Conservation (phyloP, 2,113 vertebrate species). For the Epinephelus fuscoguttatus region DNA sequence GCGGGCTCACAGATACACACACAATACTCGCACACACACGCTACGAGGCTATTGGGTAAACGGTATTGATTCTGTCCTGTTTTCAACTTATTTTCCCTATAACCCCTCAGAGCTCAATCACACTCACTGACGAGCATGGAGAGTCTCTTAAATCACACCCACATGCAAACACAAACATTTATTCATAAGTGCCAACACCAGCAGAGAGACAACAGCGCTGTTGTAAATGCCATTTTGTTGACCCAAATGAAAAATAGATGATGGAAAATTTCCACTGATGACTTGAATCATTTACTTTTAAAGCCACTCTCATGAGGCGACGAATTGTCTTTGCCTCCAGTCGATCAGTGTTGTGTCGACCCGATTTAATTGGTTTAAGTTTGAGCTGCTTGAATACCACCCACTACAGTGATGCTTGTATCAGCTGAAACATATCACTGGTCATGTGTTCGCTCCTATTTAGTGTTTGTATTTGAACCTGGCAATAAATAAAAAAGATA, state of each 20-base stretch:
- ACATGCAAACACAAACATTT: conserved; percentile 61
- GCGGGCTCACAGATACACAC: not conserved
- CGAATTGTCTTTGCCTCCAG: conserved; percentile 18
- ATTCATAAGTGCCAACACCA: conserved; percentile 53
- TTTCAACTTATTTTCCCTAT: conserved; percentile 75
- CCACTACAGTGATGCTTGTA: conserved; percentile 21
- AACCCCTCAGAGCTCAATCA: conserved; percentile 69
- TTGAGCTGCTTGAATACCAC: conserved; percentile 26
- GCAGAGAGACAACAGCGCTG: conserved; percentile 22
- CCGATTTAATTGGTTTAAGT: conserved; percentile 43
- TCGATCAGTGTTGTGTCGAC: conserved; percentile 18
- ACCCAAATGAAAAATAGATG: conserved; percentile 50
- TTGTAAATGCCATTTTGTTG: conserved; percentile 37
- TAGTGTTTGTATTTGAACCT: not conserved
- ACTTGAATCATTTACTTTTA: conserved; percentile 47
- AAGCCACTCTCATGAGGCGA: conserved; percentile 7
- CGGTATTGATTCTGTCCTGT: conserved; percentile 76
- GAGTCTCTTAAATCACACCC: conserved; percentile 69
- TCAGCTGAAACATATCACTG: not conserved
- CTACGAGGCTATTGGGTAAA: conserved; percentile 66
- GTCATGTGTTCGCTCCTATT: not conserved
- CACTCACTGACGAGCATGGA: conserved; percentile 53
- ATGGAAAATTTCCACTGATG: conserved; percentile 38
- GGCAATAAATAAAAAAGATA: not conserved
- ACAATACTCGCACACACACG: not conserved